Conservation (phyloP, 2,888 invertebrate species). For the Didymodactylos carnosus region DNA sequence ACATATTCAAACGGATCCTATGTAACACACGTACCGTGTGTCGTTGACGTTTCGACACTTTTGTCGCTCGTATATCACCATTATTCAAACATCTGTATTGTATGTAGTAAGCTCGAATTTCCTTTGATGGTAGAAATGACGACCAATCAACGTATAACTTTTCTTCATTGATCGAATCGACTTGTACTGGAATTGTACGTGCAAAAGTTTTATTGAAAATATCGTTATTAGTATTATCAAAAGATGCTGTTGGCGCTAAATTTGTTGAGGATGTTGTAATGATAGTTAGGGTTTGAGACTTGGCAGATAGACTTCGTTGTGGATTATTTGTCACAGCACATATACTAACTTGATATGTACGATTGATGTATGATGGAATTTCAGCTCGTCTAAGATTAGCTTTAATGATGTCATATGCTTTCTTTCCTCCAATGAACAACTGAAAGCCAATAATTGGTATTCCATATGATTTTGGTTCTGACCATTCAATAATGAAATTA, state of each 20-base stretch:
- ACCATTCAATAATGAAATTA: conserved; percentile 33
- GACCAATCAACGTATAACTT: neutral
- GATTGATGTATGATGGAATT: neutral
- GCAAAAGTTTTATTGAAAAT: no score
- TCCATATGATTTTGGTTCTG: conserved; percentile 27
- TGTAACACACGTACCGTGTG: neutral
- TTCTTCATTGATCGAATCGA: neutral
- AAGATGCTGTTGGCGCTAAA: no score
- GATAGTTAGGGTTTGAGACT: neutral
- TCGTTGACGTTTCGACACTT: neutral
- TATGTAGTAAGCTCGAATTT: neutral
- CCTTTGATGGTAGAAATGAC: neutral
- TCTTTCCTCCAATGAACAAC: neutral
- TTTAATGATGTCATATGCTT: neutral
- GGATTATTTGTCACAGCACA: neutral
- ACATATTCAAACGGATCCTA: no score
- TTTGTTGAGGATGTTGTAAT: neutral
- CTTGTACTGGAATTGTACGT: neutral
- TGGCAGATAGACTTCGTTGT: neutral
- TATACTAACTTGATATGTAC: neutral
- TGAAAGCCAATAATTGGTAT: neutral
- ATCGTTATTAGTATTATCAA: neutral
- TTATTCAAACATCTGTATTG: neutral
- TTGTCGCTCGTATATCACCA: neutral
- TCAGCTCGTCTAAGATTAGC: neutral